phyloP scores from a whole-genome alignment of 2,888 invertebrate genomes.

The Sisyra nigra region DNA sequence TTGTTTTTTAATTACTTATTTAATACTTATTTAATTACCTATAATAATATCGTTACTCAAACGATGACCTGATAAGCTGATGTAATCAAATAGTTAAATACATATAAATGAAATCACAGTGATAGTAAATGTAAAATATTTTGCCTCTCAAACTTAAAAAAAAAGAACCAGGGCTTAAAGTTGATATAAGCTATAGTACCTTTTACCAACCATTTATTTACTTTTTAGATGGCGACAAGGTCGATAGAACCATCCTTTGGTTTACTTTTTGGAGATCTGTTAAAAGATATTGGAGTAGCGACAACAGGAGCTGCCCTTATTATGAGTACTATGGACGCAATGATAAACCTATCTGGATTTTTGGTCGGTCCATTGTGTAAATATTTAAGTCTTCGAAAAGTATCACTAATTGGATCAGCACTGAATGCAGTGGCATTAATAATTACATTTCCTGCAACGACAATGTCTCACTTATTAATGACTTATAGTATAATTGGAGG shows the following conservation, averaged over 20 bases:
- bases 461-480: slow-evolving; percentile 52
- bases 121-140: too few relatives aligned
- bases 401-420: slow-evolving; percentile 46
- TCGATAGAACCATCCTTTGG: slow-evolving; percentile 71
- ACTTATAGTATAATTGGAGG: slow-evolving; percentile 64
- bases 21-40: too few relatives aligned
- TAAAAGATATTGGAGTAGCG: slow-evolving; percentile 49
- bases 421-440: slow-evolving; percentile 51
- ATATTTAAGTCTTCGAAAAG: slow-evolving; percentile 57
- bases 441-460: slow-evolving; percentile 48
- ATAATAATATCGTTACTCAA: too few relatives aligned
- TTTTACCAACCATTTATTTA: too few relatives aligned
- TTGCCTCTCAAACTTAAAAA: too few relatives aligned
- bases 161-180: too few relatives aligned
- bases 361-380: slow-evolving; percentile 62
- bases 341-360: slow-evolving; percentile 63
- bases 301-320: slow-evolving; percentile 62
- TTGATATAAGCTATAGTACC: too few relatives aligned
- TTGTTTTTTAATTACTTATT: too few relatives aligned
- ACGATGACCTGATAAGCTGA: too few relatives aligned
- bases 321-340: slow-evolving; percentile 58
- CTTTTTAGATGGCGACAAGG: slow-evolving; percentile 56
- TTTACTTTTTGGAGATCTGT: slow-evolving; percentile 57
- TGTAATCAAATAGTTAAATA: too few relatives aligned
- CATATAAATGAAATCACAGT: too few relatives aligned